phyloP scores from a whole-genome alignment of 2,888 invertebrate species.

The Trachelus troglodyta region DNA sequence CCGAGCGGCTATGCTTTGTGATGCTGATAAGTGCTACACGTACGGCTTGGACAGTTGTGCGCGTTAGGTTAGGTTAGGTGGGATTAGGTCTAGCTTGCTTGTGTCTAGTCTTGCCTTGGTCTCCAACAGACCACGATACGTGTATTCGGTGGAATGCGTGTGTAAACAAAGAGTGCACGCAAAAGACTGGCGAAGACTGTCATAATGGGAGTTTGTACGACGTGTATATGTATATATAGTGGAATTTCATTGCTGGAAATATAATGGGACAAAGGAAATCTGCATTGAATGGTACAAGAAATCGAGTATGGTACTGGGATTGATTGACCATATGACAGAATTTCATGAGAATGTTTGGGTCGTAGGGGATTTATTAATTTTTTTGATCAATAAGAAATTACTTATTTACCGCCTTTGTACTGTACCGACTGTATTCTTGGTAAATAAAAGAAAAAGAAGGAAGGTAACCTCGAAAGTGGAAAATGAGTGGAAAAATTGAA shows the following conservation, averaged over 20 bases:
- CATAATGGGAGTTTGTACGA: background rate
- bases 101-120: background rate
- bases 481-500: background rate
- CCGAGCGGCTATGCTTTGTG: slow-evolving; percentile 42
- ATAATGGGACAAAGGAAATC: slow-evolving; percentile 37
- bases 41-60: background rate
- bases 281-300: slow-evolving; percentile 13
- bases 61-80: background rate
- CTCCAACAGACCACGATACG: background rate
- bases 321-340: background rate
- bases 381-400: background rate
- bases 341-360: background rate
- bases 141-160: slow-evolving; percentile 33
- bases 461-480: background rate
- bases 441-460: background rate
- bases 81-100: background rate
- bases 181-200: background rate
- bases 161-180: slow-evolving; percentile 42
- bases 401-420: background rate
- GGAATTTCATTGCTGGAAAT: background rate
- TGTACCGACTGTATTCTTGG: background rate
- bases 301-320: slow-evolving; percentile 14
- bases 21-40: slow-evolving; percentile 38
- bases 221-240: background rate
- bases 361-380: background rate